Evolutionary conservation across 2,113 vertebrate species (phyloP).

Genomic region (Podarcis cretensis): DNA sequence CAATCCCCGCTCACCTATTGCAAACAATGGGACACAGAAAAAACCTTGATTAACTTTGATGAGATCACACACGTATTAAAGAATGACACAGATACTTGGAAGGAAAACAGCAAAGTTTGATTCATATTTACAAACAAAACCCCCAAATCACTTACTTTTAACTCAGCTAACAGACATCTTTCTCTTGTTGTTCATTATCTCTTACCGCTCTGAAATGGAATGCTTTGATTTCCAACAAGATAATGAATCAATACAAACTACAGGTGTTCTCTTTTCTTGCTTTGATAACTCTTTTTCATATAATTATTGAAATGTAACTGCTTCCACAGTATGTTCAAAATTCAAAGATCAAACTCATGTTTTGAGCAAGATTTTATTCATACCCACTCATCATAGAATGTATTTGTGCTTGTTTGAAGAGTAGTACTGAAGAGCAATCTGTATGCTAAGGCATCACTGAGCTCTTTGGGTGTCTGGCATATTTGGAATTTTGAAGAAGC

Average conservation of each 20-base stretch:
- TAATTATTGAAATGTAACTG: background rate
- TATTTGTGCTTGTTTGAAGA: background rate
- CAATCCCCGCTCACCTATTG: background rate
- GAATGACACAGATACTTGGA: background rate
- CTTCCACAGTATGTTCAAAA: background rate
- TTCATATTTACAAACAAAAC: conserved; percentile 15
- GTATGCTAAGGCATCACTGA: background rate
- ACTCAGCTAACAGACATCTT: background rate
- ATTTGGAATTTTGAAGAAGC: too few relatives aligned
- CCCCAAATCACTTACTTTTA: conserved; percentile 20
- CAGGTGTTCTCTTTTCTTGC: background rate
- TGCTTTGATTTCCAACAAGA: conserved; percentile 10
- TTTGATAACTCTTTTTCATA: background rate
- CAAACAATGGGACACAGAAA: background rate
- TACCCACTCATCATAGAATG: background rate
- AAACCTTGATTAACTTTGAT: background rate
- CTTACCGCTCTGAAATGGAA: background rate
- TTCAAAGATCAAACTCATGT: background rate
- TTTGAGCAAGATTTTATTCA: background rate
- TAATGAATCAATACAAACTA: background rate
- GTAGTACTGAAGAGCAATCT: background rate
- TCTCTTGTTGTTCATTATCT: background rate
- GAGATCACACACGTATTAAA: background rate
- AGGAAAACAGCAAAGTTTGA: background rate
- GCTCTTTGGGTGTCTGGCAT: too few relatives aligned